A percentile compares a stretch with the other conserved stretches of the same genome.
Conservation (phyloP, 1,140 invertebrate genomes). For the Plectus sambesii region DNA sequence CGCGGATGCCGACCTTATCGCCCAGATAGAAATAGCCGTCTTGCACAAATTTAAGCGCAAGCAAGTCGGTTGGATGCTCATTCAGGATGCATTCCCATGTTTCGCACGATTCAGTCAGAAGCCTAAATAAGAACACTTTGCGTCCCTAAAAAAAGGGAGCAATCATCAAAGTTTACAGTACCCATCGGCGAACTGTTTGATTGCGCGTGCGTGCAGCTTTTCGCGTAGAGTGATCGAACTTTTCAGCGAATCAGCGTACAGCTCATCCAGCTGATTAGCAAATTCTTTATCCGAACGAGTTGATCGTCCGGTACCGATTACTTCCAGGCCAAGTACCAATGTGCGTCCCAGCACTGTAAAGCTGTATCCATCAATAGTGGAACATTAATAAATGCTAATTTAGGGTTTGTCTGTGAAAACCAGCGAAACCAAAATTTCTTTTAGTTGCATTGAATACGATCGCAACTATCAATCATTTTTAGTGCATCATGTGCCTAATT, state of each 20-base stretch:
- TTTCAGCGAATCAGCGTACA: conserved; percentile 39
- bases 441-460: too few species aligned
- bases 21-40: conserved; percentile 55
- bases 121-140: conserved; percentile 30
- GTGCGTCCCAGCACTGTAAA: conserved; percentile 51
- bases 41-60: conserved; percentile 53
- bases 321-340: conserved; percentile 48
- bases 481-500: too few species aligned
- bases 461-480: too few species aligned
- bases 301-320: conserved; percentile 48
- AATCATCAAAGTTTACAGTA: too few species aligned
- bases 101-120: conserved; percentile 43
- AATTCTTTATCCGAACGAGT: conserved; percentile 41
- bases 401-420: too few species aligned
- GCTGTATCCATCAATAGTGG: too few species aligned
- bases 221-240: conserved; percentile 44
- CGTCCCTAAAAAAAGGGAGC: conserved; percentile 18
- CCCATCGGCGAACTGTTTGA: conserved; percentile 50
- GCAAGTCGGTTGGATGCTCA: conserved; percentile 51
- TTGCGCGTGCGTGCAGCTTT: conserved; percentile 49
- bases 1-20: conserved; percentile 47
- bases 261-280: conserved; percentile 38
- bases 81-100: conserved; percentile 52
- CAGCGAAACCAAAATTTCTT: too few species aligned
- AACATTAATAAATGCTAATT: too few species aligned